Percentiles rank a stretch among this genome's conserved stretches.
Conservation (phyloP, 2,113 vertebrate genomes). For the Herpetotheres cachinnans region DNA sequence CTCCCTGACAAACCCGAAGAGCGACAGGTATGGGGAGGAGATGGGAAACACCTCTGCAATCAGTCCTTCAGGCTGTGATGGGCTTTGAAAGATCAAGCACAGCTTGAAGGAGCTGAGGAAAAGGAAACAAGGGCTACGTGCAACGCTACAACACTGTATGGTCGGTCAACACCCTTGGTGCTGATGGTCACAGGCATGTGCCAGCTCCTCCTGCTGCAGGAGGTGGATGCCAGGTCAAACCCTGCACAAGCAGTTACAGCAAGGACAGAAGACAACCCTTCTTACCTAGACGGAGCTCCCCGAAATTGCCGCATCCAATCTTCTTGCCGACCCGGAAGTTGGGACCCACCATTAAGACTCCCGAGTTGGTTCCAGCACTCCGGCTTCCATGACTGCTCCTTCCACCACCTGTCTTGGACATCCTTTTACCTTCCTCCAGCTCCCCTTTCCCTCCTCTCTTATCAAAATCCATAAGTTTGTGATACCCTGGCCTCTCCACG, state of each 20-base stretch:
- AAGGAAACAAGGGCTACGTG: background rate
- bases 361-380: constrained; percentile 84
- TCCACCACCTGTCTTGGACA: constrained; percentile 81
- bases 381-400: constrained; percentile 79
- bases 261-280: background rate
- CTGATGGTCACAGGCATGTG: fast-evolving
- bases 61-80: fast-evolving
- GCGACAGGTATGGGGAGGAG: fast-evolving
- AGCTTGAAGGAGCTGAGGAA: background rate
- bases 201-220: background rate
- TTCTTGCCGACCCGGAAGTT: constrained; percentile 98
- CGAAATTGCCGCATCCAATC: constrained; percentile 96
- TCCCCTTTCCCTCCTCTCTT: constrained; percentile 97
- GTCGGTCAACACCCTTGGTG: fast-evolving
- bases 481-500: constrained; percentile 99
- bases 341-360: constrained; percentile 95
- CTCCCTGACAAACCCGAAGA: background rate
- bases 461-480: constrained; percentile 99
- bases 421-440: constrained; percentile 88
- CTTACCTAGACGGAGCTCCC: constrained; percentile 93
- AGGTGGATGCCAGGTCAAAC: background rate
- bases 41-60: background rate
- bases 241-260: fast-evolving
- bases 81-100: background rate
- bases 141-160: fast-evolving